phyloP scores from a whole-genome alignment of 2,797 vertebrate genomes.

The Ataeniobius toweri region DNA sequence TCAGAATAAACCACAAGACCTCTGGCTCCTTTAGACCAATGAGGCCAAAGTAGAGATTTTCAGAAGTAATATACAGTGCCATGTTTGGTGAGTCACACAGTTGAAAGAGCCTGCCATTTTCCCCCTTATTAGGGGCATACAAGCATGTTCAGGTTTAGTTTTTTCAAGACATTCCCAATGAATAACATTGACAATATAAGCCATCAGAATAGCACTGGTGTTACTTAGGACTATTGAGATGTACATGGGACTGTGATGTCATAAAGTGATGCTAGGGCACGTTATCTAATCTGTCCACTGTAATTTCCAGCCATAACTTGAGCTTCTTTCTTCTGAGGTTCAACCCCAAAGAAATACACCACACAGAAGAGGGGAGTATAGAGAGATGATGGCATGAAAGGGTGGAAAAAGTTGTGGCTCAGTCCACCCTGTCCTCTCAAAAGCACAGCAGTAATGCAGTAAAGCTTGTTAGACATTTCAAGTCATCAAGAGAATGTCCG shows the following conservation, averaged over 20 bases:
- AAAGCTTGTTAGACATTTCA: neutral
- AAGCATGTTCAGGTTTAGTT: neutral
- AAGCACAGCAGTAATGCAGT: neutral
- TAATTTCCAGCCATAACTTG: neutral
- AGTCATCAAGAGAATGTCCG: neutral
- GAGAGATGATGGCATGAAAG: neutral
- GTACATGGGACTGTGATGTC: neutral
- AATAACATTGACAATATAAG: neutral
- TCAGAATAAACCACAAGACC: conserved; percentile 6
- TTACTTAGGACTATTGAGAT: neutral
- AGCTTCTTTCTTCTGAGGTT: neutral
- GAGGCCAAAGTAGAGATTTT: conserved; percentile 3
- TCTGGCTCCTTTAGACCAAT: conserved; percentile 7
- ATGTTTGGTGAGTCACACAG: neutral
- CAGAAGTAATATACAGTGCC: conserved; percentile 2
- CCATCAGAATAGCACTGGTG: neutral
- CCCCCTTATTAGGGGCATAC: neutral
- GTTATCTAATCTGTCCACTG: too few species aligned
- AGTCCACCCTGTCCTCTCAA: neutral
- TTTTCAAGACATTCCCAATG: neutral
- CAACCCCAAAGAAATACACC: neutral
- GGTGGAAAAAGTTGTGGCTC: neutral
- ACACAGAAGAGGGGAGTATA: neutral
- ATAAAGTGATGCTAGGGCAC: neutral
- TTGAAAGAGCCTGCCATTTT: conserved; percentile 1